phyloP scores from a whole-genome alignment of 2,113 vertebrate species.

The Phylloscopus trochilus region DNA sequence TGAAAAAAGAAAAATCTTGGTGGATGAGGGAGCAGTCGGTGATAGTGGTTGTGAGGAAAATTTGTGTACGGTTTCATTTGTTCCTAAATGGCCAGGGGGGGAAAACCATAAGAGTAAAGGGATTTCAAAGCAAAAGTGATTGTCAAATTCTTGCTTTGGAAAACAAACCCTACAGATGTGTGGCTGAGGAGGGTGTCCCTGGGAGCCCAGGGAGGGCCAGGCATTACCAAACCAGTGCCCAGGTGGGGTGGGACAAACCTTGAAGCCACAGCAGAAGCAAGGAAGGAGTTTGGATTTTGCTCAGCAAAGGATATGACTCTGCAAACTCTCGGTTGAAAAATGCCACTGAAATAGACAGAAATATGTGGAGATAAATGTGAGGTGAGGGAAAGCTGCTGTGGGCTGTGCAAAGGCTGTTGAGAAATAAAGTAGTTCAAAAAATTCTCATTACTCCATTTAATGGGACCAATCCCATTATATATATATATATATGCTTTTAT shows the following conservation, averaged over 20 bases:
- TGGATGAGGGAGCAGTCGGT: background rate
- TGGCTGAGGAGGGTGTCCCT: background rate
- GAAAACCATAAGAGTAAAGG: background rate
- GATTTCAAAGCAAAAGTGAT: background rate
- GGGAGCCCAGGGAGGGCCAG: background rate
- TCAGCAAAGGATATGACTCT: background rate
- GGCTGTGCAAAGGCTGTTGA: background rate
- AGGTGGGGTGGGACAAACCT: accelerated
- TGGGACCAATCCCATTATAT: background rate
- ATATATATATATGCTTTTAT: too few relatives aligned
- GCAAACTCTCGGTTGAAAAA: background rate
- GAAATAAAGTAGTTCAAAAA: background rate
- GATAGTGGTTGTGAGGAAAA: background rate
- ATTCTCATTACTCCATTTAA: background rate
- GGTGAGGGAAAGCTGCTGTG: background rate
- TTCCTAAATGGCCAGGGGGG: background rate
- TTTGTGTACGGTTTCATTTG: background rate
- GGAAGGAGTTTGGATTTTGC: background rate
- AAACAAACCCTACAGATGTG: background rate
- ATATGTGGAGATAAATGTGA: background rate
- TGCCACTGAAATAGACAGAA: background rate
- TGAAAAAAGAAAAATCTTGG: background rate
- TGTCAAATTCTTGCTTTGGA: background rate
- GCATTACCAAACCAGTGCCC: background rate
- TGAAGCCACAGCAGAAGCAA: background rate